Conservation (phyloP, 1,140 invertebrate genomes). For the Pygmarrhopalites habei region DNA sequence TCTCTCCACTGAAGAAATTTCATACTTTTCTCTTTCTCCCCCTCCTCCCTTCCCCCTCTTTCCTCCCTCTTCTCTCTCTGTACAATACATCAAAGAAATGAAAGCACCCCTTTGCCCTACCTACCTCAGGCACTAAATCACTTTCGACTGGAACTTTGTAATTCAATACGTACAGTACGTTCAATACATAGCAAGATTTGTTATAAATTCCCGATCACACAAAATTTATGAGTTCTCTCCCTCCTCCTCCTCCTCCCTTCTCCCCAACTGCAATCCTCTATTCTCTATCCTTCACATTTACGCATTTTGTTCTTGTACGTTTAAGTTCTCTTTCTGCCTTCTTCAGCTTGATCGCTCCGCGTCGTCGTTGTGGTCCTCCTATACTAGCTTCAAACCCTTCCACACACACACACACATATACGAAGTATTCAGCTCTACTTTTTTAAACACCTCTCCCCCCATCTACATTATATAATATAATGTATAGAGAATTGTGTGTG, state of each 20-base stretch:
- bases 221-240: slow-evolving; percentile 36
- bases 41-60: not conserved
- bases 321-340: no score
- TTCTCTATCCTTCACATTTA: not conserved
- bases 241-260: not conserved
- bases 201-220: slow-evolving; percentile 37
- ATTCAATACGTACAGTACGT: slow-evolving; percentile 38
- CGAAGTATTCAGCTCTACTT: no score
- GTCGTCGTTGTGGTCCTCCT: no score
- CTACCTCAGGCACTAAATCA: slow-evolving; percentile 31
- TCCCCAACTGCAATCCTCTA: slow-evolving; percentile 19
- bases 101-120: slow-evolving; percentile 17
- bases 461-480: no score
- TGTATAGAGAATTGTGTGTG: no score
- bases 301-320: slow-evolving; percentile 1
- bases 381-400: no score
- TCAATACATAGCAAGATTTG: slow-evolving; percentile 34
- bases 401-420: no score
- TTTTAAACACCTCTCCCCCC: no score
- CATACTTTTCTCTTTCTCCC: slow-evolving; percentile 3
- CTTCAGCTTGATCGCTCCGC: no score
- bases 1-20: slow-evolving; percentile 6
- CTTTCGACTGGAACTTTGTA: slow-evolving; percentile 38
- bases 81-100: slow-evolving; percentile 16
- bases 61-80: not conserved